A percentile compares a stretch with the other conserved stretches of the same genome.
phyloP scores from a whole-genome alignment of 2,113 vertebrate genomes.

The Nestor notabilis region DNA sequence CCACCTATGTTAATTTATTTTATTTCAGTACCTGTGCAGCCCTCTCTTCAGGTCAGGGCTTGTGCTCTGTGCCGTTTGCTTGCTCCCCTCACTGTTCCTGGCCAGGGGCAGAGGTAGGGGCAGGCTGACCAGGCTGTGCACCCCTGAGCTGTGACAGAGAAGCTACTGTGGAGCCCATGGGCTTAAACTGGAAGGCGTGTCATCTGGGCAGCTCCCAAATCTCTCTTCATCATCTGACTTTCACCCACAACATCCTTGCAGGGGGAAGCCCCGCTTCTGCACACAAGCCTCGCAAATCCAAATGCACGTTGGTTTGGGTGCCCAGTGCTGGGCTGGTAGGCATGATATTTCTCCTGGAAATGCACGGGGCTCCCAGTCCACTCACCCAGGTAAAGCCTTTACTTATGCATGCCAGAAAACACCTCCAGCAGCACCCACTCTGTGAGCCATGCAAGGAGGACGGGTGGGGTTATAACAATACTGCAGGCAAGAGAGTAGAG shows the following conservation, averaged over 20 bases:
- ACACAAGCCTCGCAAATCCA: accelerated
- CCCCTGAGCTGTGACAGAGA: not conserved
- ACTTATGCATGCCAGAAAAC: not conserved
- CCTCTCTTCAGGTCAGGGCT: not conserved
- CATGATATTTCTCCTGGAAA: not conserved
- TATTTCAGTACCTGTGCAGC: not conserved
- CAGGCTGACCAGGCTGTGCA: not conserved
- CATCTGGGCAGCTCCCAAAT: not conserved
- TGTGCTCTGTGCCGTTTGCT: not conserved
- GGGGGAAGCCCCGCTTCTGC: no score
- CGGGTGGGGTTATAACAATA: not conserved
- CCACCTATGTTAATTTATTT: not conserved
- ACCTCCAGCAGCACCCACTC: not conserved
- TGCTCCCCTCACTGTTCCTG: not conserved
- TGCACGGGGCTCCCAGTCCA: not conserved
- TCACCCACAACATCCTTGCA: not conserved
- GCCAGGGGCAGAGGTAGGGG: not conserved
- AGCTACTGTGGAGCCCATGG: not conserved
- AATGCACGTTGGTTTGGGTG: accelerated
- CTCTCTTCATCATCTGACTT: not conserved
- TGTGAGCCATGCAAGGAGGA: accelerated
- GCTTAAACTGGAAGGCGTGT: not conserved
- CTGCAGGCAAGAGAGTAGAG: not conserved
- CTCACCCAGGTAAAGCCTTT: not conserved
- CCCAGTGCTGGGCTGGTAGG: not conserved